Base-by-base conservation (phyloP, 37 sponge, comb jelly and placozoan genomes). In the Cladorhizidae sp. region DNA sequence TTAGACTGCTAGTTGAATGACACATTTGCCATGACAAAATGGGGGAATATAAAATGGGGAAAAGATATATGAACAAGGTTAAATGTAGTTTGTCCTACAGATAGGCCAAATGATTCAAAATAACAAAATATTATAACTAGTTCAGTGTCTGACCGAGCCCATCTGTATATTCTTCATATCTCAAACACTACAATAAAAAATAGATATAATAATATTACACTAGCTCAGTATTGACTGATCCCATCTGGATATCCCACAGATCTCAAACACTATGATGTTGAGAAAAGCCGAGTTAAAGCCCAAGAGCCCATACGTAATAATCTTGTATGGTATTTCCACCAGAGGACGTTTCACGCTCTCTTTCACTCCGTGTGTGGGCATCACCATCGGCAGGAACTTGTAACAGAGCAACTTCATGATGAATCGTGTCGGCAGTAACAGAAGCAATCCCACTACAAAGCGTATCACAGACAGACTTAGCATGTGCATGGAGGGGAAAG, bases 241-340 rank as follows among this genome's bases (percentile, higher is more conserved):
- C 72, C 74, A 80, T 40, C 89, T 77, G 31, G 74, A 64, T 2
- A 90, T 80, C 33, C 58, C 70, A 40, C 85, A 80, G 12, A 90
- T 75, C 35, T 85, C 77, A 80, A 90, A 90, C 33, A 90, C 54
- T 6, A 55, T 2, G 6, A 70, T 57, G 56, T 28, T 29, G 12
- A 90, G 72, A 63, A 76, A 89, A n/a, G 50, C 40, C 28, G 76
- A 78, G 35, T 76, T 82, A 74, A 95, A 92, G 39, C 94, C 95
- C 57, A 95, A 83, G 9, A 76, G 22, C 21, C 67, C 64, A 61
- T 97, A 97, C 9, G 92, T 94, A 36, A 94, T 80, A 26, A 94
- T 54, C 73, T 92, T 93, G 81, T 93, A 93, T 2, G 97, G 95
- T 45, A 97, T 75, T 62, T 94, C 97, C 28, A 94, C 89, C 63